A percentile compares a stretch with the other conserved stretches of the same genome.
Evolutionary conservation across 2,113 vertebrate genomes (phyloP).

Genomic region (Hydrochoerus hydrochaeris): DNA sequence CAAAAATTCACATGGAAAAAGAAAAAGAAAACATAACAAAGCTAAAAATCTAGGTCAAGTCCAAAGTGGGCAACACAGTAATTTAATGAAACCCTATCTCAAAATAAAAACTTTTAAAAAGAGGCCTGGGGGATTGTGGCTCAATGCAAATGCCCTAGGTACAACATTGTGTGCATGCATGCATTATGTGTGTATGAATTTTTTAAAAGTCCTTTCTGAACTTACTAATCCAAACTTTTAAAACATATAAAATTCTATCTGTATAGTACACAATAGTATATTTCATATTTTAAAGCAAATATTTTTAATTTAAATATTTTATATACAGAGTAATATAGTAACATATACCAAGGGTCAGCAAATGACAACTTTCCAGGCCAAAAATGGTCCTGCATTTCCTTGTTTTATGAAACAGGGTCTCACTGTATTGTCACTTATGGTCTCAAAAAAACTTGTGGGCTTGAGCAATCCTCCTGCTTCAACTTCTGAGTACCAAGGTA

Average conservation of each 20-base stretch:
- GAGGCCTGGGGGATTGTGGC: neutral
- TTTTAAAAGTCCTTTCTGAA: constrained; percentile 5
- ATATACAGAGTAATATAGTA: neutral
- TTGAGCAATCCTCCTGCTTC: neutral
- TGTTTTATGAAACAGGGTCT: neutral
- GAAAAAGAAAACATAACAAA: neutral
- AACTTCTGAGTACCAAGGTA: neutral
- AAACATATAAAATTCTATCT: constrained; percentile 6
- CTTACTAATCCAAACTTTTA: neutral
- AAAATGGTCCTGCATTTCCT: neutral
- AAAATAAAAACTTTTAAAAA: neutral
- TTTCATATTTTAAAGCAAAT: neutral
- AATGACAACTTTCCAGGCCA: neutral
- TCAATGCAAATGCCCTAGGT: neutral
- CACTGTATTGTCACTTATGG: neutral
- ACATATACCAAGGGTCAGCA: neutral
- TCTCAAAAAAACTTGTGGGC: neutral
- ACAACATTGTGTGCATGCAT: neutral
- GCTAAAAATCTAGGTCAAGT: neutral
- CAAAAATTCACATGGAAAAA: neutral
- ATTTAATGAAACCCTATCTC: neutral
- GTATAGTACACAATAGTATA: neutral
- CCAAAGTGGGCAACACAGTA: neutral
- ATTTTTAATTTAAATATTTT: constrained; percentile 5
- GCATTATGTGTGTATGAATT: no score